These are phyloP conservation scores for Muscidifurax raptorellus DNA, from an alignment of 1,140 invertebrate genomes.

Conservation along the genomic window DNA sequence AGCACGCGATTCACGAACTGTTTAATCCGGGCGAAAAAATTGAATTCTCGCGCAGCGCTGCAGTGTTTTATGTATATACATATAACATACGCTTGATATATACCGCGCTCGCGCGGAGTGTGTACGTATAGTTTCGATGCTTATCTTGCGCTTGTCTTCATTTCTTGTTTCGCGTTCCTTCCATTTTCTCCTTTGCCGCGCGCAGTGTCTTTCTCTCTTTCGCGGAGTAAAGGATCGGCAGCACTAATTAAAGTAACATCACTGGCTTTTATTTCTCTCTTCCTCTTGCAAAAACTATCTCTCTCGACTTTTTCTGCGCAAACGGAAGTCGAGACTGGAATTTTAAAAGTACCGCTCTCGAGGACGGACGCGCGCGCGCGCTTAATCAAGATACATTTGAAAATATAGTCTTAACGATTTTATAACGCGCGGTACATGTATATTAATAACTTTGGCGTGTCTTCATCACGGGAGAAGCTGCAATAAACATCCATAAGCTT, in stretches of 20 bases:
- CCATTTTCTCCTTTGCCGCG: conserved; percentile 24
- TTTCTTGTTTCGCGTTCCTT: conserved; percentile 31
- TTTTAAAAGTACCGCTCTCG: no score
- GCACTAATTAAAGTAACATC: conserved; percentile 41
- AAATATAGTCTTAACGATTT: no score
- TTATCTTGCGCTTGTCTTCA: conserved; percentile 40
- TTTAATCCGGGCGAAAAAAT: not conserved
- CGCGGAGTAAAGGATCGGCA: not conserved
- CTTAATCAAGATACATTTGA: no score
- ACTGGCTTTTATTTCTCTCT: not conserved
- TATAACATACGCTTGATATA: not conserved
- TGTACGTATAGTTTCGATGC: not conserved
- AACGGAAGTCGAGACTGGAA: not conserved
- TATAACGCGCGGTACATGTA: no score
- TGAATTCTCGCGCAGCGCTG: not conserved
- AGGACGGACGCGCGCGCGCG: no score
- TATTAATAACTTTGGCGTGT: no score
- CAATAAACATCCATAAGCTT: no score
- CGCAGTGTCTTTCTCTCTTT: not conserved
- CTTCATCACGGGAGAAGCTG: not conserved
- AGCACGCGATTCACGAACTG: not conserved
- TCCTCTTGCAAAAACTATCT: not conserved
- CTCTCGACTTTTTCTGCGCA: not conserved
- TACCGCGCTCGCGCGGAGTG: not conserved
- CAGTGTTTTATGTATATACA: not conserved